Percentiles rank a stretch among this genome's conserved stretches.
Evolutionary conservation across 2,113 vertebrate species (phyloP).

Genomic region (Odocoileus virginianus): DNA sequence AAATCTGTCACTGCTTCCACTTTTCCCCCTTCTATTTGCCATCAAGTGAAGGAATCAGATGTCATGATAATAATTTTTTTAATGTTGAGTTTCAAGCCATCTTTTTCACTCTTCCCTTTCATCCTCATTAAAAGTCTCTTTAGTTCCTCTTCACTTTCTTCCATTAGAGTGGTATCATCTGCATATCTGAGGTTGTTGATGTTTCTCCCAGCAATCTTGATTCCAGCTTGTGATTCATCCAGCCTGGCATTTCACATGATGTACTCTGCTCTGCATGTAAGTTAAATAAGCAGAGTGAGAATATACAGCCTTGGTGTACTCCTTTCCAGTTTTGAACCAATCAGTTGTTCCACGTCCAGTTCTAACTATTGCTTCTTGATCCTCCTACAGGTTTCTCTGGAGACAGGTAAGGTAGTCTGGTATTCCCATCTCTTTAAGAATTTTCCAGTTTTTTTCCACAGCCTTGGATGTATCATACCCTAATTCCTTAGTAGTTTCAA

Average conservation of each 20-base stretch:
- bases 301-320: background rate
- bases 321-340: background rate
- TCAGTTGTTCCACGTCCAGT: background rate
- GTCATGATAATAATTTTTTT: background rate
- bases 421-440: background rate
- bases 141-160: background rate
- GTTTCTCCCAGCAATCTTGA: background rate
- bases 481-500: background rate
- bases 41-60: background rate
- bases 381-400: background rate
- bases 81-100: background rate
- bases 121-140: background rate
- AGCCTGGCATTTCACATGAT: background rate
- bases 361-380: background rate
- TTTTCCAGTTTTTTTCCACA: background rate
- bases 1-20: background rate
- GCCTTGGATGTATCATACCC: background rate
- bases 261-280: background rate
- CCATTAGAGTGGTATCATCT: background rate
- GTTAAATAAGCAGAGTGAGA: background rate
- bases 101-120: background rate
- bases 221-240: background rate
- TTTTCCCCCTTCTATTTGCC: background rate
- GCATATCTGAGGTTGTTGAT: background rate
- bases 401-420: background rate